phyloP scores from a whole-genome alignment of 1,140 invertebrate species.

The Stegodyphus dumicola region DNA sequence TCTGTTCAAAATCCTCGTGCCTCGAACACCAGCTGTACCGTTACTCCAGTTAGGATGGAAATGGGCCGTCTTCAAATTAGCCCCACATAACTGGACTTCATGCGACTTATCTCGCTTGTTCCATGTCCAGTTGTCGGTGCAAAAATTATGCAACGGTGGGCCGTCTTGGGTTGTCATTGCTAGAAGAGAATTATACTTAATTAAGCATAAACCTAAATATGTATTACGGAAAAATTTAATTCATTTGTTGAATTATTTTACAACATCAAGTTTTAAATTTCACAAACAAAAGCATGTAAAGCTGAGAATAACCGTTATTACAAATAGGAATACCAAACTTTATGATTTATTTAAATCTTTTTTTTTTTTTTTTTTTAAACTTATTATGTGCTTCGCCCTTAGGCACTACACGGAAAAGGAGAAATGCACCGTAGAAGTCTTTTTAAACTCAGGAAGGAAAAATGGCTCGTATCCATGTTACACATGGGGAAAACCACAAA shows the following conservation, averaged over 20 bases:
- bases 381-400: too few species aligned
- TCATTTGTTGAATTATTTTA: background rate
- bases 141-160: conserved; percentile 62
- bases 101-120: conserved; percentile 74
- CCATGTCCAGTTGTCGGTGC: conserved; percentile 78
- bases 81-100: conserved; percentile 75
- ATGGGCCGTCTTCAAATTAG: conserved; percentile 70
- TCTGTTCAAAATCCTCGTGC: conserved; percentile 75
- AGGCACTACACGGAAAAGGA: too few species aligned
- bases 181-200: background rate
- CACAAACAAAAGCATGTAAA: background rate
- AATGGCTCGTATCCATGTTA: too few species aligned
- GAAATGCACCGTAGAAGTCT: too few species aligned
- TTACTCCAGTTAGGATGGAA: conserved; percentile 84
- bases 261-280: background rate
- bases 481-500: too few species aligned
- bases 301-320: background rate
- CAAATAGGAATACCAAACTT: background rate
- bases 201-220: background rate
- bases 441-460: too few species aligned
- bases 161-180: conserved; percentile 10
- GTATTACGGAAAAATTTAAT: background rate
- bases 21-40: conserved; percentile 78
- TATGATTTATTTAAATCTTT: background rate
- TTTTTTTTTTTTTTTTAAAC: too few species aligned